These are phyloP conservation scores for Diorhabda carinulata DNA, from an alignment of 1,140 invertebrate genomes.

Conservation along the genomic window DNA sequence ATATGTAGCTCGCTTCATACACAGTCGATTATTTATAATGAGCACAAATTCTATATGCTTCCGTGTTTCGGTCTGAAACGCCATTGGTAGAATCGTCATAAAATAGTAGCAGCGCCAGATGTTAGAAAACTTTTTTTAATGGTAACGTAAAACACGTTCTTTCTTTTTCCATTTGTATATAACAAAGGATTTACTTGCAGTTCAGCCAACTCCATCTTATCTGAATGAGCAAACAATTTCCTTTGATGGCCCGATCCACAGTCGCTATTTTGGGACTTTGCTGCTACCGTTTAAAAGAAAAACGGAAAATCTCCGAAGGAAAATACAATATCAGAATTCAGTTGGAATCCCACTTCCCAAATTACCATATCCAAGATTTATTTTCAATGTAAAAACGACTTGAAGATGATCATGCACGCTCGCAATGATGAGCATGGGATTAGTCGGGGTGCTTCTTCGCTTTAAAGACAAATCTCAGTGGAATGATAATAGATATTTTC, in stretches of 20 bases:
- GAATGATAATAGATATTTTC: too few species aligned
- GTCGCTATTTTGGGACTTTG: not conserved
- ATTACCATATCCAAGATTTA: slow-evolving; percentile 2
- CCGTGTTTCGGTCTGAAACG: too few species aligned
- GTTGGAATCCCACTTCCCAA: slow-evolving; percentile 1
- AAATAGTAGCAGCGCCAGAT: too few species aligned
- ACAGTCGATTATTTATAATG: too few species aligned
- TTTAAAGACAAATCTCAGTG: too few species aligned
- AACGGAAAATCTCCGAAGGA: not conserved
- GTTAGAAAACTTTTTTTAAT: not conserved
- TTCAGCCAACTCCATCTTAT: not conserved
- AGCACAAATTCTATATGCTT: too few species aligned
- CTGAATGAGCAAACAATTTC: not conserved
- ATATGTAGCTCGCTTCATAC: too few species aligned
- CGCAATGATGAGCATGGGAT: not conserved
- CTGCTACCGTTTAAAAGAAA: slow-evolving; percentile 2
- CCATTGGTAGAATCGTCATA: too few species aligned
- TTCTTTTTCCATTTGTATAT: not conserved
- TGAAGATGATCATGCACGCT: not conserved
- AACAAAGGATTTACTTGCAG: not conserved
- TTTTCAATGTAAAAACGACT: not conserved
- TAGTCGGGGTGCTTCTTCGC: too few species aligned
- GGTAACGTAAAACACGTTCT: not conserved
- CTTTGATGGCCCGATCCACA: not conserved
- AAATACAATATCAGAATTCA: slow-evolving; percentile 3